Base-by-base conservation (phyloP, 2,797 vertebrate species). In the Astyanax mexicanus region DNA sequence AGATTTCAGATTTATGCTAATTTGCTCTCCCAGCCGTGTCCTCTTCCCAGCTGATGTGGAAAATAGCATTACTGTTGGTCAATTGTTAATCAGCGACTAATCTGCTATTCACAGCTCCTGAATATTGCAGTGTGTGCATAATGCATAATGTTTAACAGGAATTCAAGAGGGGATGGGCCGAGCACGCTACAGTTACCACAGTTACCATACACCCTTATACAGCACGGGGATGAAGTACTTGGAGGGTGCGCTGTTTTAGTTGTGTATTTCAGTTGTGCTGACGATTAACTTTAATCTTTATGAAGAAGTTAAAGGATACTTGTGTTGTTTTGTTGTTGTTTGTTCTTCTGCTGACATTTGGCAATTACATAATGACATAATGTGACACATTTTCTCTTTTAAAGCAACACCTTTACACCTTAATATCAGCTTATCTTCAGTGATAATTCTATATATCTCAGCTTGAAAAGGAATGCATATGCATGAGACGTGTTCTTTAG, bases 41-140 rank as follows among this genome's bases (percentile, higher is more conserved):
- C 65, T 38, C 67, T 47, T 44, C 47, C 45, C 64, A 69, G 29
- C 11, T 29, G 35, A 73, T 68, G 74, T 72, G 70, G 71, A 81
- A 62, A 66, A 74, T 74, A 70, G 62, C 71, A 72, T 74, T 71
- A 69, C 66, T 51, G 37, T 37, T 67, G 72, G 75, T 81, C 80
- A 81, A 52, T 78, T 70, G 80, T 78, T 78, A 81, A 78, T 67
- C 80, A 62, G 71, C 42, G 80, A 81, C 75, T 81, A 78, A 78
- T 67, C 42, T 73, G 57, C 67, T 78, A 78, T 74, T 78, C 72
- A 67, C 60, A 70, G 60, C 72, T 78, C 75, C 69, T 81, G 60
- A 81, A 81, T 78, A 69, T 74, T 81, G 52, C 40, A 81, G 49
- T 19, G 8, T 65, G 44, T 80, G 79, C 79, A 77, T 66, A 70